phyloP scores from a whole-genome alignment of 2,113 vertebrate species.

The Gallinago undulata region DNA sequence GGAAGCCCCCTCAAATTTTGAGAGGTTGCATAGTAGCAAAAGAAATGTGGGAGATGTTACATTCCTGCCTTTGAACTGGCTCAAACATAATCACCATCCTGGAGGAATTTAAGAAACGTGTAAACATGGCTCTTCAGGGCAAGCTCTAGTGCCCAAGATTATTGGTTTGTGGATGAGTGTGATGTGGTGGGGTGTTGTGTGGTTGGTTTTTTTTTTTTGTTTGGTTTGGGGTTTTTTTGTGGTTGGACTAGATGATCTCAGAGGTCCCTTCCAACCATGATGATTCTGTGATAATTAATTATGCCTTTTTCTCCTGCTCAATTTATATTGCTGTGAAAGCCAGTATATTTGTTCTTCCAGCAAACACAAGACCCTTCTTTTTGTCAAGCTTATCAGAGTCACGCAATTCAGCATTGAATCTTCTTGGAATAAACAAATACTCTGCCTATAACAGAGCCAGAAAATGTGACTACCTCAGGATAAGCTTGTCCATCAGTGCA shows the following conservation, averaged over 20 bases:
- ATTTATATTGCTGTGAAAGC: background rate
- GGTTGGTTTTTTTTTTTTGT: no score
- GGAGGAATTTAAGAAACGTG: no score
- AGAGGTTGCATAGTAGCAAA: background rate
- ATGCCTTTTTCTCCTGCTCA: background rate
- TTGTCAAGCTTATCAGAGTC: constrained; percentile 10
- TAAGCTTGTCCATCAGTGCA: background rate
- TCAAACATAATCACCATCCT: background rate
- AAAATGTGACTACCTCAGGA: background rate
- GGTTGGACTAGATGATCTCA: no score
- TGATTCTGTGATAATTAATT: background rate
- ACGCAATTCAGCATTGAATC: background rate
- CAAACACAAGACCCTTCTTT: constrained; percentile 7
- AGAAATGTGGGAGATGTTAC: background rate
- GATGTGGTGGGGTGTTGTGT: no score
- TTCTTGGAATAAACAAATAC: background rate
- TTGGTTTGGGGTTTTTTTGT: no score
- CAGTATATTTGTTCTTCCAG: constrained; percentile 5
- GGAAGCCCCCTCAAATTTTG: background rate
- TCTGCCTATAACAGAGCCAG: background rate
- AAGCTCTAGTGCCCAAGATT: no score
- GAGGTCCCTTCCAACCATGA: no score
- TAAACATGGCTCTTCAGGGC: no score
- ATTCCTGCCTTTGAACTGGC: background rate
- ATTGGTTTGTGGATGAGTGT: no score